phyloP scores from a whole-genome alignment of 2,888 invertebrate species.

The Drosophila nr. perissopoda region DNA sequence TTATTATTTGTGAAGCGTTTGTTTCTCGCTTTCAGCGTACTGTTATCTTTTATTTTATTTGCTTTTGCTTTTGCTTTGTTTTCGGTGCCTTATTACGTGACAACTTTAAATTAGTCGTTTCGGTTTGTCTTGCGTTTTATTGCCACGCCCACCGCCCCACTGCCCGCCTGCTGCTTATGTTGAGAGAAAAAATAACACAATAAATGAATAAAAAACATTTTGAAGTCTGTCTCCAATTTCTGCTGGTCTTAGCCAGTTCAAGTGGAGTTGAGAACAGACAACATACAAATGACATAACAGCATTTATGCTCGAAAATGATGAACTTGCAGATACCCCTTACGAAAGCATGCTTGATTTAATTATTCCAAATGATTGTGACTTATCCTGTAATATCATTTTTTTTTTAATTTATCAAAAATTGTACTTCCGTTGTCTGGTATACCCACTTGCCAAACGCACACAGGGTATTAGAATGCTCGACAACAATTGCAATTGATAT shows the following conservation, averaged over 20 bases:
- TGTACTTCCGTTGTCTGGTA: background rate
- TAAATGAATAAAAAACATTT: constrained; percentile 4
- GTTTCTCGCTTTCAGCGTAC: constrained; percentile 58
- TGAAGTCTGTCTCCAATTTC: constrained; percentile 9
- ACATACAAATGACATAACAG: background rate
- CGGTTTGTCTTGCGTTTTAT: constrained; percentile 15
- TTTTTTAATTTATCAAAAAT: background rate
- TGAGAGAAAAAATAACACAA: background rate
- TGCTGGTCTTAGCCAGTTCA: constrained; percentile 1
- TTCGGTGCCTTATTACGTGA: constrained; percentile 75
- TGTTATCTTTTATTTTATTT: constrained; percentile 37
- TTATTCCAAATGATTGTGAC: background rate
- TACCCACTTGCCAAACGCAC: background rate
- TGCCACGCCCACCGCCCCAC: constrained; percentile 6
- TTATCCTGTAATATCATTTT: background rate
- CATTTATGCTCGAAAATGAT: background rate
- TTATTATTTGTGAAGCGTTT: constrained; percentile 65
- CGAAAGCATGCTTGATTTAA: background rate
- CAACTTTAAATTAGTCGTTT: constrained; percentile 72
- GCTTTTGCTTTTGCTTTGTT: constrained; percentile 26
- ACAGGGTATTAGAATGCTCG: background rate
- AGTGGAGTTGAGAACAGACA: constrained; percentile 4
- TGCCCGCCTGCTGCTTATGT: background rate
- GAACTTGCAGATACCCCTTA: background rate
- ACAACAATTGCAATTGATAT: constrained; percentile 33